phyloP scores from a whole-genome alignment of 2,888 invertebrate genomes.

The Dasysyrphus albostriatus region DNA sequence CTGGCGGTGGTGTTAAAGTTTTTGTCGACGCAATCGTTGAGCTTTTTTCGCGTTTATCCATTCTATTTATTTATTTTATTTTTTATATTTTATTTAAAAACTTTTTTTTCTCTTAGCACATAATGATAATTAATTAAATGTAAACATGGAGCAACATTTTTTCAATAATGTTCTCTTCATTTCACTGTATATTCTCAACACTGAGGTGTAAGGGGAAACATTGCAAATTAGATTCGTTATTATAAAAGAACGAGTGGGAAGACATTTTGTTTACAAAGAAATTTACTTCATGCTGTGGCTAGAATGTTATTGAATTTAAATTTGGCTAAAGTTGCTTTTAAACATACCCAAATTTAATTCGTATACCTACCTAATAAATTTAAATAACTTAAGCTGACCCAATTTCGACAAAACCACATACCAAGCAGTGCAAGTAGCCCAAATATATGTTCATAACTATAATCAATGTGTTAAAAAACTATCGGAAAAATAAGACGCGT shows the following conservation, averaged over 20 bases:
- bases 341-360: neutral
- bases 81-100: slow-evolving; percentile 17
- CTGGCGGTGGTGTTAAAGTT: slow-evolving; percentile 70
- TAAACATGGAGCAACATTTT: slow-evolving; percentile 43
- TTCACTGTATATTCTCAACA: neutral
- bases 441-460: no score
- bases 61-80: slow-evolving; percentile 42
- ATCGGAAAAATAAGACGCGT: no score
- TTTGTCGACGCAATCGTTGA: slow-evolving; percentile 49
- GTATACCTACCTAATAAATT: no score
- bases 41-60: slow-evolving; percentile 73
- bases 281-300: slow-evolving; percentile 28
- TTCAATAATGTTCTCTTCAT: slow-evolving; percentile 47
- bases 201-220: neutral
- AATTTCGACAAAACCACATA: no score
- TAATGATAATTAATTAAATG: slow-evolving; percentile 39
- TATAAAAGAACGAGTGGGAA: slow-evolving; percentile 27
- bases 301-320: slow-evolving; percentile 4
- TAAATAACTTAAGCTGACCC: no score
- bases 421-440: no score
- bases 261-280: slow-evolving; percentile 50
- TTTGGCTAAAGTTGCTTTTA: no score
- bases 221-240: slow-evolving; percentile 32
- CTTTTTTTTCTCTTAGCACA: slow-evolving; percentile 44
- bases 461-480: no score